A percentile compares a stretch with the other conserved stretches of the same genome.
Evolutionary conservation across 2,797 vertebrate genomes (phyloP).

Genomic region (Numenius phaeopus): DNA sequence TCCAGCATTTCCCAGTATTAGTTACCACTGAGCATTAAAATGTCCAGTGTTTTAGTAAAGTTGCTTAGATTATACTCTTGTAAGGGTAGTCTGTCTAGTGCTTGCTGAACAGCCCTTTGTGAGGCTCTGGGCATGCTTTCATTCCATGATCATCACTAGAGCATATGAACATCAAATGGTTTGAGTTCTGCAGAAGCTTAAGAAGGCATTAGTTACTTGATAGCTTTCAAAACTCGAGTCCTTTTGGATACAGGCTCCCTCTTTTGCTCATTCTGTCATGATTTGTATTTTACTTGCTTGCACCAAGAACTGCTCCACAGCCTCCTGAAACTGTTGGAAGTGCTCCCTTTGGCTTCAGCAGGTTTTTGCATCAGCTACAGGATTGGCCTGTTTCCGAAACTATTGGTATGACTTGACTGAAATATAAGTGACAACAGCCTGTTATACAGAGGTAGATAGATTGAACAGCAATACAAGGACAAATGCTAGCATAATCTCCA

Average conservation of each 20-base stretch:
- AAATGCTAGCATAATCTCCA: background rate
- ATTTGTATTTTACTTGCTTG: background rate
- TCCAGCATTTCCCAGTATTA: background rate
- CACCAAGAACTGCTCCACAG: background rate
- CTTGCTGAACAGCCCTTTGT: background rate
- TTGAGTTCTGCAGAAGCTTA: background rate
- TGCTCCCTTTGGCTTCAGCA: background rate
- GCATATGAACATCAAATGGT: fast-evolving
- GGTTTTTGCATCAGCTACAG: background rate
- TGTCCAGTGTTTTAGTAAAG: background rate
- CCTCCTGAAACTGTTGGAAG: background rate
- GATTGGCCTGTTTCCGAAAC: background rate
- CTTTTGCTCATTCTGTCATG: background rate
- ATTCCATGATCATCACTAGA: background rate
- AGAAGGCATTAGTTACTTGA: fast-evolving
- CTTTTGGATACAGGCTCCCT: background rate
- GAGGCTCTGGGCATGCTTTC: background rate
- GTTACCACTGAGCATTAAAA: background rate
- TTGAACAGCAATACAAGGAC: background rate
- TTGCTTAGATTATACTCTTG: background rate
- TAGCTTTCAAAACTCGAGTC: background rate
- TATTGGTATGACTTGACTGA: background rate
- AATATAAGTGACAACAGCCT: background rate
- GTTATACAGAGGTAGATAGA: background rate
- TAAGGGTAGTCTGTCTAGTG: background rate